Evolutionary conservation across 2,797 vertebrate genomes (phyloP), one percentile per base, ranked within the genome.

Genomic region (Prionace glauca): DNA sequence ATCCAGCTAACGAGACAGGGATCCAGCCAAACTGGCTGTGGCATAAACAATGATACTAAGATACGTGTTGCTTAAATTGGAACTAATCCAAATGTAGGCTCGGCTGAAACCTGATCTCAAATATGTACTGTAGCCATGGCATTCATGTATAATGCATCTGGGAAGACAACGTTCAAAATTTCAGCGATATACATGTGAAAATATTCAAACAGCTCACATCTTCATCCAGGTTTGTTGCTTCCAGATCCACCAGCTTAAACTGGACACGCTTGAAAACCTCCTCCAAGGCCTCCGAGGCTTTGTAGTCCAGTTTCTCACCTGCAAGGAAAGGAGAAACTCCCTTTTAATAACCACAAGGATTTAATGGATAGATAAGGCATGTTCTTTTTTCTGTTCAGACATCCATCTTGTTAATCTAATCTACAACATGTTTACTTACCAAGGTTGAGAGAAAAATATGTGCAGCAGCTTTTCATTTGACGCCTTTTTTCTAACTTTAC

Each of bases 241-340:
- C 99, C 97, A 99, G 97, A 96, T 99, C 98, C 56, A 99, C 98
- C 2, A 98, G 96, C 97, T 98, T 99, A 97, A 99, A 99, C 97
- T 99, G 99, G 96, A 99, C 98, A 96, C 99, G 97, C 97, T 99
- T 99, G 96, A 99, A 98, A 96, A 99, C 97, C 96, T 99, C 99
- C 95, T 99, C 99, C 97, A 99, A 97, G 24, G 98, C 98, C 96
- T 99, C 99, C 0, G 99, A 99, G 3, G 98, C 97, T 97, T 98
- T 98, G 96, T 98, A 98, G 97, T 99, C 99, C 71, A 99, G 97
- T 97, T 98, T 99, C 96, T 99, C 99, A 95, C 99, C 99, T 99
- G 95, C 18, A 93, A 74, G 8, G n/a, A 32, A 26, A 74, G 24
- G 41, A 36, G 8, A 24, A 41, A 36, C n/a, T 62, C 29, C n/a